These are phyloP conservation scores for Microctenopoma lineatum DNA, from an alignment of 2,797 vertebrate genomes.

Conservation along the genomic window DNA sequence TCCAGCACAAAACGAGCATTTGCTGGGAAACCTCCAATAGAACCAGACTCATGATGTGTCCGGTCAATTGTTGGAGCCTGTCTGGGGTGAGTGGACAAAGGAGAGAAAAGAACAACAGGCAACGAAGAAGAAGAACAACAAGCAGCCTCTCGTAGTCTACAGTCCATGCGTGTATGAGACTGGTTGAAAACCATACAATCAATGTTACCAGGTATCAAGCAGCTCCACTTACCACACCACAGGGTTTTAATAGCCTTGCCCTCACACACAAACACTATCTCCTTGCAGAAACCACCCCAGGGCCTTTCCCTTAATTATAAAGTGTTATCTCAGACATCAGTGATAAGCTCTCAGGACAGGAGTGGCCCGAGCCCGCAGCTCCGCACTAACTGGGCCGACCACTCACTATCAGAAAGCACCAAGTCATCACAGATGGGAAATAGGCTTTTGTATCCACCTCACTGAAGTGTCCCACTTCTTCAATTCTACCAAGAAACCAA, in stretches of 20 bases:
- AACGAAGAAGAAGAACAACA: too few species aligned
- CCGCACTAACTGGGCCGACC: slow-evolving; percentile 48
- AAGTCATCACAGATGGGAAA: slow-evolving; percentile 19
- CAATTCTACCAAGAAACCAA: neutral
- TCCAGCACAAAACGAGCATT: too few species aligned
- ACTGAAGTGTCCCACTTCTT: slow-evolving; percentile 10
- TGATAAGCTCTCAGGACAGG: slow-evolving; percentile 47
- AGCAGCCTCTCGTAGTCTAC: neutral
- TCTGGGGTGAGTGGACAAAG: too few species aligned
- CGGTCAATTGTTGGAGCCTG: too few species aligned
- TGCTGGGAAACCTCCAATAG: too few species aligned
- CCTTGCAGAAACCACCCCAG: slow-evolving; percentile 24
- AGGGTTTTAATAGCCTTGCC: slow-evolving; percentile 27
- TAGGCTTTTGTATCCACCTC: slow-evolving; percentile 19
- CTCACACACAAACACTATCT: slow-evolving; percentile 23
- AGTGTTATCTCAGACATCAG: slow-evolving; percentile 58
- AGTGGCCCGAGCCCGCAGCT: slow-evolving; percentile 39
- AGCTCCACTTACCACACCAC: slow-evolving; percentile 26
- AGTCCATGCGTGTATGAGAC: neutral
- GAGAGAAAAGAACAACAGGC: too few species aligned
- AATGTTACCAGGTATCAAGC: slow-evolving; percentile 31
- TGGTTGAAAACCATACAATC: slow-evolving; percentile 1
- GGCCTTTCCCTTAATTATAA: slow-evolving; percentile 53
- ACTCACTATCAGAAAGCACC: slow-evolving; percentile 27
- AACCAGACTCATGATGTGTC: too few species aligned